Evolutionary conservation across 2,797 vertebrate species (phyloP).

Genomic region (Tangara arthus): DNA sequence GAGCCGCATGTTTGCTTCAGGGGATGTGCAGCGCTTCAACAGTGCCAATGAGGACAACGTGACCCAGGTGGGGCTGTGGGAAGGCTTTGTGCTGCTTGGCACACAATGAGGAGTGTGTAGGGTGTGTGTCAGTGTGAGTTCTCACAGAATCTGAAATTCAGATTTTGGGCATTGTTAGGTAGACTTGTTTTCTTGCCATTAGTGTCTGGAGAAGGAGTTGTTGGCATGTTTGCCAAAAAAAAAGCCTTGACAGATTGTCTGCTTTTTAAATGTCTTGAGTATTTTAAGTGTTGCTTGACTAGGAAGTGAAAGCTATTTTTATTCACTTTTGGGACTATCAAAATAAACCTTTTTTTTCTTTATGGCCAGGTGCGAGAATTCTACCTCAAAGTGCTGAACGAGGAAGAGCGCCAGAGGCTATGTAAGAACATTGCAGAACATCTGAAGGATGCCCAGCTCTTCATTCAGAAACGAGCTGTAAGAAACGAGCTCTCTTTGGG

Average conservation of each 20-base stretch:
- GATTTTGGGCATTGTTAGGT: rapidly evolving
- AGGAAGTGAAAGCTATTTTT: neutral
- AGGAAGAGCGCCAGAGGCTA: slow-evolving; percentile 84
- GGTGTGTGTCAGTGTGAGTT: neutral
- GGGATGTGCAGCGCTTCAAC: slow-evolving; percentile 86
- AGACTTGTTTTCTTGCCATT: neutral
- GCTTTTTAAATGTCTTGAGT: neutral
- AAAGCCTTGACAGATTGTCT: neutral
- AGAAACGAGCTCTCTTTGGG: slow-evolving; percentile 53
- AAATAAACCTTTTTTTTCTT: neutral
- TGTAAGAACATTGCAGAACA: slow-evolving; percentile 86
- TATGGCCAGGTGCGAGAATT: slow-evolving; percentile 82
- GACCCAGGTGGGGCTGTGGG: slow-evolving; percentile 81
- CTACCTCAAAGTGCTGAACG: slow-evolving; percentile 84
- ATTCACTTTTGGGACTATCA: neutral
- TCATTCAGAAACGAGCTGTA: slow-evolving; percentile 93
- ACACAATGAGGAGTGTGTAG: rapidly evolving
- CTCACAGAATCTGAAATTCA: neutral
- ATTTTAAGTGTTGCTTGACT: neutral
- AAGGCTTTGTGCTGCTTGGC: neutral
- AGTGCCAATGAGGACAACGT: slow-evolving; percentile 86
- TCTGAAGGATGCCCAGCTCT: slow-evolving; percentile 87
- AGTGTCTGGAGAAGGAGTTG: neutral
- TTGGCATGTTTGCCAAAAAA: neutral
- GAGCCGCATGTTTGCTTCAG: slow-evolving; percentile 61